A percentile compares a stretch with the other conserved stretches of the same genome.
Evolutionary conservation across 2,888 invertebrate genomes (phyloP).

Genomic region (Trimorus sp.): DNA sequence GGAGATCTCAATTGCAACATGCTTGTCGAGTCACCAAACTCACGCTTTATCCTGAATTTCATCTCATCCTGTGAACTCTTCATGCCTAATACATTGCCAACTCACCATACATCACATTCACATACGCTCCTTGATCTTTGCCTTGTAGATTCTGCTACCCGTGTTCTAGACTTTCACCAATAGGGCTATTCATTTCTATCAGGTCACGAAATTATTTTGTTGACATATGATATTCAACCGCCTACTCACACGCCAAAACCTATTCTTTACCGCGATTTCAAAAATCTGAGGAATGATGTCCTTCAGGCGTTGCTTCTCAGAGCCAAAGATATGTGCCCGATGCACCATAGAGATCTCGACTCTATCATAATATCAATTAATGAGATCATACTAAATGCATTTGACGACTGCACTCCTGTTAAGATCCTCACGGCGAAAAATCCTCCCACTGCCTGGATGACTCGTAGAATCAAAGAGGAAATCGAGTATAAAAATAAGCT

Average conservation of each 20-base stretch:
- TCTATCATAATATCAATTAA: background rate
- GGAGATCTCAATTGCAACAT: conserved; percentile 3
- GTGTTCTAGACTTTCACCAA: background rate
- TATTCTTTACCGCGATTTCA: background rate
- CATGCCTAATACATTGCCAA: background rate
- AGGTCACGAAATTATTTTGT: background rate
- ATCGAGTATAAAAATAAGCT: background rate
- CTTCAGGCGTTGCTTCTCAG: too few relatives aligned
- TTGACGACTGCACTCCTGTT: background rate
- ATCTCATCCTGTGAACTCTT: background rate
- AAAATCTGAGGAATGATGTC: background rate
- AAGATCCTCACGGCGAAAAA: background rate
- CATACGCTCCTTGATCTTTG: conserved; percentile 1
- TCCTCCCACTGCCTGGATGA: conserved; percentile 2
- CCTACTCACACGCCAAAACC: background rate
- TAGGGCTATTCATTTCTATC: background rate
- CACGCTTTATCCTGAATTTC: background rate
- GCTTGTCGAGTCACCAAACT: background rate
- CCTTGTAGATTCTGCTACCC: background rate
- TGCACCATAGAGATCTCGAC: background rate
- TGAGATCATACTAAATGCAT: too few relatives aligned
- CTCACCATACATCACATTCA: background rate
- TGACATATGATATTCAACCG: background rate
- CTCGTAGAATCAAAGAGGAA: background rate
- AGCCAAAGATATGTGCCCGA: too few relatives aligned